Conservation (phyloP, 2,113 vertebrate species). For the human (Homo sapiens) region GRCh38 chr6:125237001-125237500, state of each 20-base stretch:
- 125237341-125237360: not conserved
- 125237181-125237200: not conserved
- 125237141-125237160: not conserved
- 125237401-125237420: not conserved
- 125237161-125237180: not conserved
- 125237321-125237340: not conserved
- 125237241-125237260: not conserved
- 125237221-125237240: not conserved
- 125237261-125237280: not conserved
- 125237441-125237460: not conserved
- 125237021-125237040: not conserved
- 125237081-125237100: not conserved
- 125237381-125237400: not conserved
- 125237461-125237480: not conserved
- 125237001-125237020: not conserved
- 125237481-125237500: not conserved
- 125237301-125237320: not conserved
- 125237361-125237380: not conserved
- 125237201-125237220: not conserved
- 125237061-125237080: too few species aligned
- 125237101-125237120: not conserved
- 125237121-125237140: accelerated
- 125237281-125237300: not conserved
- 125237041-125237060: too few species aligned
- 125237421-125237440: not conserved